These are phyloP conservation scores for Cylas formicarius DNA, from an alignment of 1,140 invertebrate species.

Conservation along the genomic window DNA sequence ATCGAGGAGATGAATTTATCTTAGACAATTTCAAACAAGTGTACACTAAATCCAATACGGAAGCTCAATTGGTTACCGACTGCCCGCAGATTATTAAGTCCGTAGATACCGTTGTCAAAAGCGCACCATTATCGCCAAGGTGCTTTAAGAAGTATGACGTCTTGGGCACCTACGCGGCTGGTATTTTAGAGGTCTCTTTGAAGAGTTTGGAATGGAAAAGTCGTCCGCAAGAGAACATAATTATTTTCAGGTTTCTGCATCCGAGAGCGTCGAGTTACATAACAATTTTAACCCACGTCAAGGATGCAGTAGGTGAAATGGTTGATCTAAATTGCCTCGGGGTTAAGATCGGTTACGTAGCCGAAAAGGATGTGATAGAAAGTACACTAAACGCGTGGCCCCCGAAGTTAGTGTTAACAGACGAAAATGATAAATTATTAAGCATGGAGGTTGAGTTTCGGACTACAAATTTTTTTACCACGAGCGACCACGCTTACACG, in stretches of 20 bases:
- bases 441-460: slow-evolving; percentile 21
- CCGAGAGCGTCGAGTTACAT: slow-evolving; percentile 41
- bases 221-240: slow-evolving; percentile 12
- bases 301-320: slow-evolving; percentile 28
- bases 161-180: slow-evolving; percentile 15
- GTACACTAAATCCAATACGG: slow-evolving; percentile 10
- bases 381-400: slow-evolving; percentile 40
- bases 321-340: slow-evolving; percentile 40
- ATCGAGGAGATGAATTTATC: slow-evolving; percentile 6
- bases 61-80: not conserved
- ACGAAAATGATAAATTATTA: slow-evolving; percentile 27
- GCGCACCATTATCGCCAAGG: slow-evolving; percentile 14
- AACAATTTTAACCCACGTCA: slow-evolving; percentile 18
- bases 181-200: slow-evolving; percentile 14
- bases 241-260: slow-evolving; percentile 39
- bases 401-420: slow-evolving; percentile 42
- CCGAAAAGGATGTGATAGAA: slow-evolving; percentile 39
- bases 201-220: slow-evolving; percentile 20
- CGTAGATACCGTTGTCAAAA: slow-evolving; percentile 21
- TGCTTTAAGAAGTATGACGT: slow-evolving; percentile 5
- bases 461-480: slow-evolving; percentile 13
- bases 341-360: slow-evolving; percentile 45
- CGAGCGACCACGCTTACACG: slow-evolving; percentile 7
- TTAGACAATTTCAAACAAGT: slow-evolving; percentile 15
- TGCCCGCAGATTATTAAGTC: slow-evolving; percentile 19